Base-by-base conservation (phyloP, 2,113 vertebrate genomes). In the Sphaerodactylus townsendi region DNA sequence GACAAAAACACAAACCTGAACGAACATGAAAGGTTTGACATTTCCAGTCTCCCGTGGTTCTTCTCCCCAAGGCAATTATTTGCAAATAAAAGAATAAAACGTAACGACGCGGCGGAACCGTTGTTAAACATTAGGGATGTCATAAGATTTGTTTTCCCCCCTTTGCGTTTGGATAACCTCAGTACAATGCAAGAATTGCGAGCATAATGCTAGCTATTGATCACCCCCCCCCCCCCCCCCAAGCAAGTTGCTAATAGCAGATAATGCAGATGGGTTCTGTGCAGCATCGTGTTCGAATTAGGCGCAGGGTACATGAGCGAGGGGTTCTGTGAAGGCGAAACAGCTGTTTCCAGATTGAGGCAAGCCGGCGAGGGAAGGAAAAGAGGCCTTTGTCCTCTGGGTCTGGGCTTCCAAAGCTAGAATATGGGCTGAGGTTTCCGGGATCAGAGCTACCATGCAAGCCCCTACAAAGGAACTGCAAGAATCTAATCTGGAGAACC, bases 1-100 rank as follows among this genome's bases (percentile, higher is more conserved):
- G 82, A n/a, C 0, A 41, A 39, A 79, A 85, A 5, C 65, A 1
- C n/a, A 3, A 1, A 33, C 85, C 75, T 48, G 65, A 11, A 37
- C 73, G 79, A 81, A 59, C 15, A 69, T 69, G 21, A 77, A 70
- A n/a, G 0, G 0, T 17, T 83, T 17, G 46, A 39, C 64, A 35
- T 79, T 9, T 1, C 4, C 0, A 0, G 0, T 75, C 78, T 35
- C 28, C 4, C 39, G 0, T 0, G 0, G 37, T 68, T 2, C 0
- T 66, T 19, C 0, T 3, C n/a, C 35, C 23, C 33, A 44, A 59
- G 62, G 1, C 23, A 64, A 30, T 10, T 30, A 10, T 86, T 10
- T 48, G 72, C 37, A 68, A 79, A 46, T 33, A 2, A 0, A 76
- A 76, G 56, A 68, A 50, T 33, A 75, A 83, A 76, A 76, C 30